These are phyloP conservation scores for Calameuta filiformis DNA, from an alignment of 2,888 invertebrate species.

Conservation along the genomic window DNA sequence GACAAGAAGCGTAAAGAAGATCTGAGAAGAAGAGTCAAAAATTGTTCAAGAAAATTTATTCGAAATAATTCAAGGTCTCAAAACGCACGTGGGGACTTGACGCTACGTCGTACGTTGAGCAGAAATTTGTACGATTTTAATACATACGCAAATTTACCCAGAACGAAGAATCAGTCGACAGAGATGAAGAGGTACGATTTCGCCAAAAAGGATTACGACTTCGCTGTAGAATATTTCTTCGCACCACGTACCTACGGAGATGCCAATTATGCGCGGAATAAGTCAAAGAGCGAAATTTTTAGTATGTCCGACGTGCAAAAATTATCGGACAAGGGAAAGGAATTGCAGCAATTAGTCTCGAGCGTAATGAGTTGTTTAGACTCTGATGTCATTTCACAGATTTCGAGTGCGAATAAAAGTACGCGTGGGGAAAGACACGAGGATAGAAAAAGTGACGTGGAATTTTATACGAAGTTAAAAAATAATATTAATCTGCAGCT, in stretches of 20 bases:
- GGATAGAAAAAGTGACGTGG: neutral
- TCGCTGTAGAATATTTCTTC: conserved; percentile 25
- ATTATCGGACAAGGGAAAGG: conserved; percentile 7
- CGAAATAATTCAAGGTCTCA: conserved; percentile 3
- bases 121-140: neutral
- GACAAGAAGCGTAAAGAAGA: conserved; percentile 28
- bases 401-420: neutral
- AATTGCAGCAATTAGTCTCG: conserved; percentile 6
- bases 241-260: conserved; percentile 8
- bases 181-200: neutral
- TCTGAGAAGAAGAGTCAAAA: neutral
- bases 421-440: neutral
- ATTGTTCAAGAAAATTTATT: conserved; percentile 1
- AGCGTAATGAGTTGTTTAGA: neutral
- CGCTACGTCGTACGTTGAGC: neutral
- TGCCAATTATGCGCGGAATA: conserved; percentile 3
- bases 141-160: neutral
- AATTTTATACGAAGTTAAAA: neutral
- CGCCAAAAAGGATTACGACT: conserved; percentile 18
- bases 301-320: neutral
- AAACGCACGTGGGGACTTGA: neutral
- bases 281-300: neutral
- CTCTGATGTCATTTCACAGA: neutral
- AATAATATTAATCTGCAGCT: neutral
- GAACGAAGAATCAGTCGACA: neutral